Conservation (phyloP, 2,797 vertebrate genomes). For the Centroberyx gerrardi region DNA sequence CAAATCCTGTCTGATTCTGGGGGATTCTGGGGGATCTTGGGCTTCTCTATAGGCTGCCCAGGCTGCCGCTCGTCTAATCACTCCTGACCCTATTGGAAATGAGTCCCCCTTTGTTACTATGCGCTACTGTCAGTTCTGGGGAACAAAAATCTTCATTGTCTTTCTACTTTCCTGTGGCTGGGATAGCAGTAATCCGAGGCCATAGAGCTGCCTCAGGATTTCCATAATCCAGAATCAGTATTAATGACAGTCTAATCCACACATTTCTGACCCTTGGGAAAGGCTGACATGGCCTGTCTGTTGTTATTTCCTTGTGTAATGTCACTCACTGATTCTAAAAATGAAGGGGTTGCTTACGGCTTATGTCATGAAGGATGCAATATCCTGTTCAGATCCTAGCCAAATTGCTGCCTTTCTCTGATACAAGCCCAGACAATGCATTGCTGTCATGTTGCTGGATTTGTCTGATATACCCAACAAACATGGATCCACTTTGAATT, state of each 20-base stretch:
- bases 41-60: constrained; percentile 48
- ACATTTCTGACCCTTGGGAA: constrained; percentile 71
- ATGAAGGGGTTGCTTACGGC: constrained; percentile 23
- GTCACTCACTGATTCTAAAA: constrained; percentile 48
- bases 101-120: constrained; percentile 80
- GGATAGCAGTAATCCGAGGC: constrained; percentile 79
- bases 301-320: constrained; percentile 67
- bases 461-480: constrained; percentile 15
- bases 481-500: constrained; percentile 31
- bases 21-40: constrained; percentile 63
- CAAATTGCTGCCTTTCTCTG: constrained; percentile 57
- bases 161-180: constrained; percentile 62
- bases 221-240: constrained; percentile 85
- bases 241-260: constrained; percentile 81
- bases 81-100: constrained; percentile 80
- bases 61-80: constrained; percentile 77
- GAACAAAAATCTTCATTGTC: constrained; percentile 86
- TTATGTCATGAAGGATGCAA: constrained; percentile 63
- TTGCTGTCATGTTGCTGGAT: constrained; percentile 39
- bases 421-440: constrained; percentile 46
- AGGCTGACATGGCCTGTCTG: constrained; percentile 60
- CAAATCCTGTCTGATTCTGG: constrained; percentile 72
- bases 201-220: constrained; percentile 76
- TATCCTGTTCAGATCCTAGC: constrained; percentile 62
- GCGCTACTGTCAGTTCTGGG: constrained; percentile 71